A percentile compares a stretch with the other conserved stretches of the same genome.
phyloP scores from a whole-genome alignment of 2,113 vertebrate genomes.

The Dipodomys stephensi region DNA sequence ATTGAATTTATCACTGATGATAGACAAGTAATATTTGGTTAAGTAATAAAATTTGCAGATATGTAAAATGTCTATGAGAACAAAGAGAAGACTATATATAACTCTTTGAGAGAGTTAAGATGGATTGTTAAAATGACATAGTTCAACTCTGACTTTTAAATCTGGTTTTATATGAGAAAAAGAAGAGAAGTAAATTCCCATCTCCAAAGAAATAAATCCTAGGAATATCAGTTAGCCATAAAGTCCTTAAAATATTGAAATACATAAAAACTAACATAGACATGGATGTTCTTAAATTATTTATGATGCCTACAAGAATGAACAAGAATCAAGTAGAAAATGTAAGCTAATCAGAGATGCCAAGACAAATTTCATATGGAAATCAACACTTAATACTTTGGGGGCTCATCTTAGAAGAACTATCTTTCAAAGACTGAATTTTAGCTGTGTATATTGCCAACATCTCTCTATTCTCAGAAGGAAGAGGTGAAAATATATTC shows the following conservation, averaged over 20 bases:
- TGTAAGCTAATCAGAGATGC: background rate
- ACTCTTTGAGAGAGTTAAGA: background rate
- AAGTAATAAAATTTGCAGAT: background rate
- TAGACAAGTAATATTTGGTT: background rate
- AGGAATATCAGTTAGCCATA: background rate
- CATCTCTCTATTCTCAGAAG: background rate
- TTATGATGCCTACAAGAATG: background rate
- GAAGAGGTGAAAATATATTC: background rate
- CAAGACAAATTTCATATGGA: background rate
- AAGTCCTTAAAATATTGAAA: background rate
- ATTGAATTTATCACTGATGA: background rate
- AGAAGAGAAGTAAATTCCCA: background rate
- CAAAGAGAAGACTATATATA: background rate
- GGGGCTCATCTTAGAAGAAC: background rate
- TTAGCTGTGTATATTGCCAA: background rate
- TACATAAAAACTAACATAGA: background rate
- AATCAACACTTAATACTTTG: background rate
- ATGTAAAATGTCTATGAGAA: background rate
- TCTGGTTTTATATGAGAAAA: background rate
- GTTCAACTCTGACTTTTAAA: background rate
- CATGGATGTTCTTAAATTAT: background rate
- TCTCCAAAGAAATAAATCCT: background rate
- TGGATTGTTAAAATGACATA: background rate
- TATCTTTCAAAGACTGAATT: background rate
- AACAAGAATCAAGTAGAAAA: background rate